Evolutionary conservation across 1,140 invertebrate species (phyloP).

Genomic region (Spodoptera frugiperda): DNA sequence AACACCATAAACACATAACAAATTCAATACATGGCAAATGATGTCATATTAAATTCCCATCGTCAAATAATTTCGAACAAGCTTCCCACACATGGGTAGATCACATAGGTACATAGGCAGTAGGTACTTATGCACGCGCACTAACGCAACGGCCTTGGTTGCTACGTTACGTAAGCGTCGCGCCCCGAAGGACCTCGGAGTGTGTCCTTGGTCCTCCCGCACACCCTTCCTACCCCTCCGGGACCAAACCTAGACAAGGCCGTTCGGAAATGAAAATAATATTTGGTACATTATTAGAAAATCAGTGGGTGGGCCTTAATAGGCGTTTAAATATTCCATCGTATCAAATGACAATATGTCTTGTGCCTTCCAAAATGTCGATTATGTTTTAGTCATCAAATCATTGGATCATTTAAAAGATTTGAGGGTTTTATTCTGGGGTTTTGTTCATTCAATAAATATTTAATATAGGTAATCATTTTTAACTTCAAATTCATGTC

Average conservation of each 20-base stretch:
- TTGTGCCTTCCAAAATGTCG: constrained; percentile 1
- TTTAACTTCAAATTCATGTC: not conserved
- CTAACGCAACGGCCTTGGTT: constrained; percentile 70
- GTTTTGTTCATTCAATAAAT: not conserved
- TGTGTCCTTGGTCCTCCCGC: constrained; percentile 67
- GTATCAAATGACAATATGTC: constrained; percentile 36
- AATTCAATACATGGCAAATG: too few species aligned
- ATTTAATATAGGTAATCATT: not conserved
- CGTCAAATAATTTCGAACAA: not conserved
- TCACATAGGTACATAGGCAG: constrained; percentile 8
- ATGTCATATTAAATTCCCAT: not conserved
- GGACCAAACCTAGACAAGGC: constrained; percentile 59
- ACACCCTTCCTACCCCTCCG: constrained; percentile 37
- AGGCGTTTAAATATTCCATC: constrained; percentile 49
- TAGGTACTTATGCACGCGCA: constrained; percentile 55
- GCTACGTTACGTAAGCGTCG: constrained; percentile 75
- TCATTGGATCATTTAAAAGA: not conserved
- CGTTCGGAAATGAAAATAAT: constrained; percentile 60
- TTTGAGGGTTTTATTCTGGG: not conserved
- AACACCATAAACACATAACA: too few species aligned
- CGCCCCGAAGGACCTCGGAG: constrained; percentile 72
- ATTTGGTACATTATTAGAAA: constrained; percentile 55
- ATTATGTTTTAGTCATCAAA: not conserved
- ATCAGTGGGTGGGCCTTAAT: constrained; percentile 50
- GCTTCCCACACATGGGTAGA: constrained; percentile 9